phyloP scores from a whole-genome alignment of 1,140 invertebrate species.

The Sminthurinus signatus region DNA sequence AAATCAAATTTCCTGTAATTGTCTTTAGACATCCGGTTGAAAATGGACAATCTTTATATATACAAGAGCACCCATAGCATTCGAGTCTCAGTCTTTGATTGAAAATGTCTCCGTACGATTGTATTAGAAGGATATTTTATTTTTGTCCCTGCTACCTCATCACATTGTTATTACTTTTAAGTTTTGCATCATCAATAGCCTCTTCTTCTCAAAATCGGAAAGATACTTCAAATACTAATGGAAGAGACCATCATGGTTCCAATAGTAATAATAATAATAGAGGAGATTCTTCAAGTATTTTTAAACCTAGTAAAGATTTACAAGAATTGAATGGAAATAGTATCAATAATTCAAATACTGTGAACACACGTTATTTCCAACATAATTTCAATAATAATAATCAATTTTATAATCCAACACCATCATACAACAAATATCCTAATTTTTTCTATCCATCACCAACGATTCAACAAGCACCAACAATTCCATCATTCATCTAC shows the following conservation, averaged over 20 bases:
- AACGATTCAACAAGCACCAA: not conserved
- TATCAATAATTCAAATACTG: not conserved
- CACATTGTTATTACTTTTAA: no score
- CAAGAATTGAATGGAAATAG: not conserved
- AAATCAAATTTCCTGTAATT: conserved; percentile 17
- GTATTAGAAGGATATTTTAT: not conserved
- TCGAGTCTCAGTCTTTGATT: not conserved
- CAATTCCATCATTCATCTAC: not conserved
- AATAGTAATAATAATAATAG: not conserved
- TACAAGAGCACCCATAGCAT: not conserved
- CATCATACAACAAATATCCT: not conserved
- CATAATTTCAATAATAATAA: not conserved
- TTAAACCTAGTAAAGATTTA: conserved; percentile 1
- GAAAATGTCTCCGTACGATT: conserved; percentile 12
- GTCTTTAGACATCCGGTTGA: conserved; percentile 1
- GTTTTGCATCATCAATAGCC: no score
- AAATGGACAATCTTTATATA: conserved; percentile 9
- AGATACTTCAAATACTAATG: no score
- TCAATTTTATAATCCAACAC: conserved; percentile 2
- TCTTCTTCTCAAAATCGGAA: no score
- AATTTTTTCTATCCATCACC: not conserved
- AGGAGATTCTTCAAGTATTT: no score
- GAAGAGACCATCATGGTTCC: no score
- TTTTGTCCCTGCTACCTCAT: not conserved
- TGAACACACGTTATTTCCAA: conserved; percentile 4